Percentiles rank a stretch among this genome's conserved stretches.
Conservation (phyloP, 1,140 invertebrate species). For the Drosophila nebulosa region DNA sequence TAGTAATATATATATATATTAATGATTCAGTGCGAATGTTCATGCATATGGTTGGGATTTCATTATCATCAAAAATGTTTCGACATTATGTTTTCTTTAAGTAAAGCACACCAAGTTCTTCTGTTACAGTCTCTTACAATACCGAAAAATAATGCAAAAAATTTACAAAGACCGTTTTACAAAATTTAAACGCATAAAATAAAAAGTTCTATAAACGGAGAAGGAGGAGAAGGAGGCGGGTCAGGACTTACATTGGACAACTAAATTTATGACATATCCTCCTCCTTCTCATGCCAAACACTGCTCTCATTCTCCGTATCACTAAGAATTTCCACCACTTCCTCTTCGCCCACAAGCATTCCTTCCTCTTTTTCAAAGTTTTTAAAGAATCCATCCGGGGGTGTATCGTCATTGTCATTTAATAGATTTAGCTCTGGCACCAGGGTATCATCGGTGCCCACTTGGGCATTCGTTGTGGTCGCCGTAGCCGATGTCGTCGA, state of each 20-base stretch:
- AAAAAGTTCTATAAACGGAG: constrained; percentile 40
- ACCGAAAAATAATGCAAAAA: constrained; percentile 65
- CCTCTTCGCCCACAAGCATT: constrained; percentile 38
- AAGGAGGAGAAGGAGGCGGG: background rate
- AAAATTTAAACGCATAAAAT: constrained; percentile 57
- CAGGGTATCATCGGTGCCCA: constrained; percentile 50
- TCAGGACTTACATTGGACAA: constrained; percentile 20
- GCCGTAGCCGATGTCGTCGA: constrained; percentile 36
- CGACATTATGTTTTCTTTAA: constrained; percentile 33
- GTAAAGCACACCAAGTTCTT: constrained; percentile 73
- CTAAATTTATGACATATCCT: constrained; percentile 39
- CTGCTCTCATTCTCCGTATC: constrained; percentile 72
- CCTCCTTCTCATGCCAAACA: constrained; percentile 64
- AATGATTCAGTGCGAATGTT: constrained; percentile 18
- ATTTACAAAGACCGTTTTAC: constrained; percentile 52
- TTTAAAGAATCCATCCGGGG: constrained; percentile 37
- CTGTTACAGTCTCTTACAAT: constrained; percentile 66
- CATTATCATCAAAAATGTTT: background rate
- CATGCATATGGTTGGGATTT: background rate
- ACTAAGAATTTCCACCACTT: constrained; percentile 60
- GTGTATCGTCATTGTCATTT: constrained; percentile 39
- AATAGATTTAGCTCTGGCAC: constrained; percentile 47
- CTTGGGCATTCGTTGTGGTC: constrained; percentile 45
- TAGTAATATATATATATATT: constrained; percentile 25
- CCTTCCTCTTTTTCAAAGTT: constrained; percentile 42